phyloP scores from a whole-genome alignment of 2,113 vertebrate species.

The Microcebus jonahi region DNA sequence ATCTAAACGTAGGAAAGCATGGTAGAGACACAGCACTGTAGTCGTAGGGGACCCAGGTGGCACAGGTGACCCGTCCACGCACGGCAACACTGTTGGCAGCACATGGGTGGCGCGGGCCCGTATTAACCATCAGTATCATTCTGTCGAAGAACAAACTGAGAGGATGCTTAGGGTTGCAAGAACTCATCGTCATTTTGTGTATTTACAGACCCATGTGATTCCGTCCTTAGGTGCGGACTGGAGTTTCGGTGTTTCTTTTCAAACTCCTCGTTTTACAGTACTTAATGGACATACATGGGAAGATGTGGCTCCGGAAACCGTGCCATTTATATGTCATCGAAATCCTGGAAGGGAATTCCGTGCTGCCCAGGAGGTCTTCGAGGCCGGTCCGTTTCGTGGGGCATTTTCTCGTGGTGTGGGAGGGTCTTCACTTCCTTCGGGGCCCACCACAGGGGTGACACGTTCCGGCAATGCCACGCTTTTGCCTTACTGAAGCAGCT shows the following conservation, averaged over 20 bases:
- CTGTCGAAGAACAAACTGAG: too few species aligned
- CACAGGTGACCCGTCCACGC: rapidly evolving
- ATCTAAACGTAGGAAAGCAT: background rate
- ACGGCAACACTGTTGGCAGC: too few species aligned
- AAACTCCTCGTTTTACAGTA: slow-evolving; percentile 93
- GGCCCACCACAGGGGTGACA: rapidly evolving
- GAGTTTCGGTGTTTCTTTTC: slow-evolving; percentile 94
- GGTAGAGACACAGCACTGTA: background rate
- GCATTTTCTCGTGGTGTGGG: rapidly evolving
- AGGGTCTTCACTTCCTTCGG: rapidly evolving
- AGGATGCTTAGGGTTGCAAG: background rate
- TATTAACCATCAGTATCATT: rapidly evolving
- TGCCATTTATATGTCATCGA: slow-evolving; percentile 93
- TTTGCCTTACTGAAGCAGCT: background rate
- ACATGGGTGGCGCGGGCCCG: rapidly evolving
- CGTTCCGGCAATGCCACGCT: rapidly evolving
- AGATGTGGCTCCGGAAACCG: slow-evolving; percentile 92
- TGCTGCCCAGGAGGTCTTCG: slow-evolving; percentile 64
- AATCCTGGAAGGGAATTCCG: slow-evolving; percentile 85
- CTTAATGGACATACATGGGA: slow-evolving; percentile 90
- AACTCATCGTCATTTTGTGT: rapidly evolving
- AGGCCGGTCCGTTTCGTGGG: slow-evolving; percentile 79
- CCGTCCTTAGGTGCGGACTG: slow-evolving; percentile 89
- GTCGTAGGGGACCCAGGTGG: rapidly evolving
- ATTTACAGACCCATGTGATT: rapidly evolving